These are phyloP conservation scores for Trichogramma pretiosum DNA, from an alignment of 1,140 invertebrate genomes.

Conservation along the genomic window DNA sequence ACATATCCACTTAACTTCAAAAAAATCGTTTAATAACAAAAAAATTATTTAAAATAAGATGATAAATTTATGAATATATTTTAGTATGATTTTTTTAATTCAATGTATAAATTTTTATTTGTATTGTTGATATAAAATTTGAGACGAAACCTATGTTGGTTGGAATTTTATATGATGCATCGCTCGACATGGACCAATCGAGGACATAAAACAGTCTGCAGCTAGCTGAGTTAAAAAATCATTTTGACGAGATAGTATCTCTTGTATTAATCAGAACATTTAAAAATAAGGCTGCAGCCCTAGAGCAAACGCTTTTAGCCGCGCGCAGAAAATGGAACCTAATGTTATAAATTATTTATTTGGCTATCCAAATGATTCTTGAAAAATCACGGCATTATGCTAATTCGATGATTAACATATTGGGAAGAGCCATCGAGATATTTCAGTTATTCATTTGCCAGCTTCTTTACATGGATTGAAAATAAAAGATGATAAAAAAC, in stretches of 20 bases:
- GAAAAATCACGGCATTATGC: conserved; percentile 48
- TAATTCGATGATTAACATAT: conserved; percentile 46
- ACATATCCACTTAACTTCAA: too few species aligned
- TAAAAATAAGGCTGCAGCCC: background rate
- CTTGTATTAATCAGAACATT: conserved; percentile 13
- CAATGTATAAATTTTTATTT: too few species aligned
- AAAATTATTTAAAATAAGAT: too few species aligned
- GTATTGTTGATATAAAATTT: too few species aligned
- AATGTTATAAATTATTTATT: conserved; percentile 49
- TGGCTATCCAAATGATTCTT: conserved; percentile 46
- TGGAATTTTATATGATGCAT: conserved; percentile 14
- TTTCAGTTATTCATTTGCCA: conserved; percentile 33
- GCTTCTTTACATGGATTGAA: background rate
- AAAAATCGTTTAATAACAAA: too few species aligned
- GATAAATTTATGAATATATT: too few species aligned
- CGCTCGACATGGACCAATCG: too few species aligned
- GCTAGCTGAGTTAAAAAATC: conserved; percentile 7
- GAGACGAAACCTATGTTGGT: too few species aligned
- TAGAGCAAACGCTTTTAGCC: too few species aligned
- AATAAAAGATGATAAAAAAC: background rate
- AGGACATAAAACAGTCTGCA: too few species aligned
- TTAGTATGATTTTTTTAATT: too few species aligned
- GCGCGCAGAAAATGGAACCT: too few species aligned
- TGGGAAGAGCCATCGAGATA: conserved; percentile 38
- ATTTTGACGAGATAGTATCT: conserved; percentile 20